Evolutionary conservation across 2,797 vertebrate species (phyloP).

Genomic region (Sylvia borin): DNA sequence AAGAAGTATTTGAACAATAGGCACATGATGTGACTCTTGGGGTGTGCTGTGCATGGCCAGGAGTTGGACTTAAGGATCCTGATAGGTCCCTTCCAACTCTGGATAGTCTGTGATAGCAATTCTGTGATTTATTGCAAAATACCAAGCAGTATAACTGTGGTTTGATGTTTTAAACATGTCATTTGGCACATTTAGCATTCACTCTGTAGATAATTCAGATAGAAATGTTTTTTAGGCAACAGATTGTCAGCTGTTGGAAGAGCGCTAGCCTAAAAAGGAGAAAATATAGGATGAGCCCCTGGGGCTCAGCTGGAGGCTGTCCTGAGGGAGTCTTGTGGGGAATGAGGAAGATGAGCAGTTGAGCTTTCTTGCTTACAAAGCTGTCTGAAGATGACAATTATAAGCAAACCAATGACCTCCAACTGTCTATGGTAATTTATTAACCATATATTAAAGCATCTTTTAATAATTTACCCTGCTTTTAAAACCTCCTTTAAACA

Average conservation of each 20-base stretch:
- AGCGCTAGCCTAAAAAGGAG: neutral
- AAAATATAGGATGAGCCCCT: neutral
- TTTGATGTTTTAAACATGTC: neutral
- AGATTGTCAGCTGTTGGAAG: neutral
- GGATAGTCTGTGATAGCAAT: neutral
- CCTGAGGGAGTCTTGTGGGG: neutral
- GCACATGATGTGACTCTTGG: neutral
- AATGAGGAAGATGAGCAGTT: neutral
- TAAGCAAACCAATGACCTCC: neutral
- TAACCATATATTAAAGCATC: slow-evolving; percentile 21
- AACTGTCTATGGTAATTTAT: neutral
- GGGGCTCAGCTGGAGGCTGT: neutral
- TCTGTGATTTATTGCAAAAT: neutral
- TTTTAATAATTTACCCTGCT: slow-evolving; percentile 32
- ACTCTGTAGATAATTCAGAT: neutral
- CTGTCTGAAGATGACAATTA: slow-evolving; percentile 16
- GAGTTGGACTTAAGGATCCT: neutral
- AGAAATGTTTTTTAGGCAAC: neutral
- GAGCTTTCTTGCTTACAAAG: slow-evolving; percentile 6
- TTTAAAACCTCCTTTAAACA: neutral
- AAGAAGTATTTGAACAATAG: neutral
- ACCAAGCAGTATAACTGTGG: neutral
- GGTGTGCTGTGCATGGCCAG: neutral
- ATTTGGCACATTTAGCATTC: neutral
- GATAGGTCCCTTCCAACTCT: neutral